phyloP scores from a whole-genome alignment of 2,113 vertebrate genomes.

The Dromiciops gliroides region DNA sequence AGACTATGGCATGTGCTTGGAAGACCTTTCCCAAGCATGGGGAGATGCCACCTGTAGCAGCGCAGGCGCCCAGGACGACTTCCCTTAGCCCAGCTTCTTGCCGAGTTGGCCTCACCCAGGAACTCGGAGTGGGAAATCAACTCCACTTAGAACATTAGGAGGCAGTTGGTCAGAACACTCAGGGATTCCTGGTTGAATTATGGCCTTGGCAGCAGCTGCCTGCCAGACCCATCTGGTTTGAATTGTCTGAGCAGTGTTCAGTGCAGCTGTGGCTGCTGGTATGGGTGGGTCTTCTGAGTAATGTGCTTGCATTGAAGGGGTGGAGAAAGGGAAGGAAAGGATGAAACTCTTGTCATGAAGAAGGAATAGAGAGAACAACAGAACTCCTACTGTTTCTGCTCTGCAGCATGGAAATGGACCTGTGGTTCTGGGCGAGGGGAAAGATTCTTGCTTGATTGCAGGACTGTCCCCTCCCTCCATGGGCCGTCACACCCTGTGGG shows the following conservation, averaged over 20 bases:
- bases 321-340: conserved; percentile 61
- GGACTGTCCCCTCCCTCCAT: accelerated
- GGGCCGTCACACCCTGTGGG: conserved; percentile 46
- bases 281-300: conserved; percentile 74
- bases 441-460: conserved; percentile 46
- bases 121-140: conserved; percentile 60
- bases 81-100: neutral
- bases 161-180: conserved; percentile 74
- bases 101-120: conserved; percentile 49
- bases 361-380: conserved; percentile 8
- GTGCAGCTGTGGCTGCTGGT: conserved; percentile 66
- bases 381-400: conserved; percentile 64
- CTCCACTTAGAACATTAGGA: conserved; percentile 67
- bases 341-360: conserved; percentile 59
- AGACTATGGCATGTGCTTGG: neutral
- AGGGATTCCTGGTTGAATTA: conserved; percentile 69
- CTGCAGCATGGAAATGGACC: conserved; percentile 10
- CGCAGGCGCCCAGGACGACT: neutral
- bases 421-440: conserved; percentile 31
- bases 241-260: neutral
- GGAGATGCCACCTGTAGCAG: neutral
- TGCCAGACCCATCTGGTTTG: conserved; percentile 71
- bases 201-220: conserved; percentile 71
- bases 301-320: conserved; percentile 54
- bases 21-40: conserved; percentile 1